Conservation (phyloP, 2,113 vertebrate genomes). For the Choloepus hoffmanni region DNA sequence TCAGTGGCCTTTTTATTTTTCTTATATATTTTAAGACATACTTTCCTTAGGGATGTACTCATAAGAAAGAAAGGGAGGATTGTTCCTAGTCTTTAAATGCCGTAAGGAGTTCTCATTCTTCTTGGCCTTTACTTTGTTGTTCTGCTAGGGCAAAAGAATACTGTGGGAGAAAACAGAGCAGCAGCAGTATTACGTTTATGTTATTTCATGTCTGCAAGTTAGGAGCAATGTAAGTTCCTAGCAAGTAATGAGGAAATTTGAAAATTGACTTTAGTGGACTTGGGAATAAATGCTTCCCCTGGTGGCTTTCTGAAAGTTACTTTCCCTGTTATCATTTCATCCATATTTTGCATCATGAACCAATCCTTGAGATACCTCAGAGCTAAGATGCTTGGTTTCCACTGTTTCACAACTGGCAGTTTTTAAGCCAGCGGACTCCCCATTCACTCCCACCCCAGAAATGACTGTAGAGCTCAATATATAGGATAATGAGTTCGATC, state of each 20-base stretch:
- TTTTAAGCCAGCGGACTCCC: background rate
- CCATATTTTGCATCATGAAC: background rate
- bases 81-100: background rate
- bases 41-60: background rate
- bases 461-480: rapidly evolving
- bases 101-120: too few relatives aligned
- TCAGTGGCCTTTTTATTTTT: background rate
- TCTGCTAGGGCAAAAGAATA: background rate
- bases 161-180: background rate
- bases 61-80: background rate
- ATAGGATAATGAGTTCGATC: background rate
- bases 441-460: too few relatives aligned
- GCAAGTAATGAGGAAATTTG: too few relatives aligned
- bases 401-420: too few relatives aligned
- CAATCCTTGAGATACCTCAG: background rate
- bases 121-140: background rate
- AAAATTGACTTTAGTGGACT: background rate
- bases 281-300: background rate
- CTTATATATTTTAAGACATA: background rate
- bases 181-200: too few relatives aligned
- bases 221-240: rapidly evolving
- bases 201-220: rapidly evolving
- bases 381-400: background rate
- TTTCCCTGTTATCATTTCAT: background rate
- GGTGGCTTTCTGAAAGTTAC: rapidly evolving